Percentiles rank a stretch among this genome's conserved stretches.
Evolutionary conservation across 2,113 vertebrate genomes (phyloP).

Genomic region (Hippolais icterina): DNA sequence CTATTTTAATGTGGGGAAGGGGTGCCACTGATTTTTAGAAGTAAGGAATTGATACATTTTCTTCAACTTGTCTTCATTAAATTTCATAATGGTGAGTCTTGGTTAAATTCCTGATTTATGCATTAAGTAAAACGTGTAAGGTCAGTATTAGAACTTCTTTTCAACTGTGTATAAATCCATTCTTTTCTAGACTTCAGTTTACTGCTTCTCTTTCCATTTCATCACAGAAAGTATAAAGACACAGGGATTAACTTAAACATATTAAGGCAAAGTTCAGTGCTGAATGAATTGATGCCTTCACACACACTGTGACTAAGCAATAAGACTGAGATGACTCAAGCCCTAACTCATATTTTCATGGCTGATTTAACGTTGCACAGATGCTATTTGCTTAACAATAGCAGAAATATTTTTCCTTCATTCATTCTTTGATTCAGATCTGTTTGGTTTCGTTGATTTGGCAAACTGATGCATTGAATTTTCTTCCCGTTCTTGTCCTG

Average conservation of each 20-base stretch:
- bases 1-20: not conserved
- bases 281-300: not conserved
- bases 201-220: not conserved
- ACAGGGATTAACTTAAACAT: not conserved
- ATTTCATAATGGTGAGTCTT: not conserved
- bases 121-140: fast-evolving
- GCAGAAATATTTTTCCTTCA: not conserved
- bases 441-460: conserved; percentile 13
- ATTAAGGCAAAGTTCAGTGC: not conserved
- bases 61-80: not conserved
- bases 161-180: not conserved
- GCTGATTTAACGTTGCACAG: conserved; percentile 42
- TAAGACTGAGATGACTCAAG: conserved; percentile 54
- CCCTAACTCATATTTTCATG: conserved; percentile 13
- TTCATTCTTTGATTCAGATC: not conserved
- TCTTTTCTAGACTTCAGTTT: not conserved
- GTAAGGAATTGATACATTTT: not conserved
- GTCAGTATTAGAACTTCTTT: not conserved
- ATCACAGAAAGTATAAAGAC: not conserved
- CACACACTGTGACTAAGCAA: not conserved
- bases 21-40: not conserved
- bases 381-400: conserved; percentile 35
- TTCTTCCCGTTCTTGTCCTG: not conserved
- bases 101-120: not conserved
- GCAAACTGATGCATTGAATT: not conserved